Evolutionary conservation across 2,797 vertebrate species (phyloP), one percentile per base, ranked within the genome.

Genomic region (Sebastes alutus): DNA sequence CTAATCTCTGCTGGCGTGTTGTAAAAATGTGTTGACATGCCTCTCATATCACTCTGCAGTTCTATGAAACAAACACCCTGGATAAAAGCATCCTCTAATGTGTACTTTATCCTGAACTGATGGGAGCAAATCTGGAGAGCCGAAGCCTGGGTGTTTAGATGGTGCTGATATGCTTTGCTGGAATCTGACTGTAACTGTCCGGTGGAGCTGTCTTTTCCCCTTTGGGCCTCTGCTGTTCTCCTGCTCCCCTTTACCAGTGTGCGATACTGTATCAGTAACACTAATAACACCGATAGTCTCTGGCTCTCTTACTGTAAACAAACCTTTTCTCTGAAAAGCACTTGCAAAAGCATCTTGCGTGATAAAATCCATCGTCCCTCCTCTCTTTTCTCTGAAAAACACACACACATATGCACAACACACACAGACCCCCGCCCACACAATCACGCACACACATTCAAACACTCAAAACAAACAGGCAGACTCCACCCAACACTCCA

Each of bases 391-490:
- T 73, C 38, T 77, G 42, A 65, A 83, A 81, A 33, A 67, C 56
- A 80, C 70, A 63, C 38, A 61, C 54, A 61, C 78, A 76, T 30
- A 72, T 35, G 49, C 76, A 30, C 25, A 72, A 72, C 64, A 62
- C 78, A 70, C 64, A 62, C 77, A 70, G 73, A 81, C 90, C 83
- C 83, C 75, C 78, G 63, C 87, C 77, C 88, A 83, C 80, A 59
- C 84, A 55, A 55, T 84, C 84, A 75, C 77, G 64, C 87, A 84
- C 88, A 89, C 75, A 89, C 75, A 68, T 79, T 85, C 76, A 87
- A 82, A 86, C 80, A 85, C 87, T 89, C 84, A 87, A 93, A 94
- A 93, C 92, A 93, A 92, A 91, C 87, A 90, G 7, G 35, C 79
- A 82, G 87, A 76, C 91, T 92, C 93, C 89, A 91, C 90, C 89